These are phyloP conservation scores for Ceuthmochares aereus DNA, from an alignment of 2,113 vertebrate genomes.

Conservation along the genomic window DNA sequence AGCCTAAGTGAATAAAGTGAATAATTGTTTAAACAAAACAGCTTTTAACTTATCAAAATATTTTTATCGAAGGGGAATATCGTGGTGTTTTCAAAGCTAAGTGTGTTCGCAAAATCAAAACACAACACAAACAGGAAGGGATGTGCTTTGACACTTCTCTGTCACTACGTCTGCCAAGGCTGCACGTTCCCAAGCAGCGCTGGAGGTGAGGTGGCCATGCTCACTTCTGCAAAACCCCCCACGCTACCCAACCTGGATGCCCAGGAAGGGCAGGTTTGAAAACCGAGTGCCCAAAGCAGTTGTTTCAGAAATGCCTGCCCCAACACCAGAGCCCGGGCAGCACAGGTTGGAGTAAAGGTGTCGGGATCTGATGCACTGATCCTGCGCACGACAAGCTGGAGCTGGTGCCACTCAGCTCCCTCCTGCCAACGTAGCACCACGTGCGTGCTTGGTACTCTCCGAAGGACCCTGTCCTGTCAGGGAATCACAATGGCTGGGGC, in stretches of 20 bases:
- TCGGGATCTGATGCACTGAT: background rate
- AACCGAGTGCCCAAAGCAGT: background rate
- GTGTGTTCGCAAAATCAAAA: background rate
- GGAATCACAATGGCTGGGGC: background rate
- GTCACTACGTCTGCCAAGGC: background rate
- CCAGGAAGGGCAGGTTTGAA: background rate
- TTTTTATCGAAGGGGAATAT: background rate
- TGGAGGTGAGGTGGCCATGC: background rate
- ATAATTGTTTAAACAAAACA: background rate
- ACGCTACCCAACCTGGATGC: background rate
- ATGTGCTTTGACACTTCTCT: background rate
- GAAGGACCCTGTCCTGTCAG: background rate
- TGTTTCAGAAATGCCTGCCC: background rate
- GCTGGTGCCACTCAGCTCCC: accelerated
- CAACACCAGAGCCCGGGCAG: no score
- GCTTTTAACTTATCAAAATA: background rate
- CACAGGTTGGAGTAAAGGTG: background rate
- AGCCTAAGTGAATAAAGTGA: background rate
- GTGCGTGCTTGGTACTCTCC: accelerated
- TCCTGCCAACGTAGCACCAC: accelerated
- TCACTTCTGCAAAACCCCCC: background rate
- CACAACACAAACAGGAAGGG: background rate
- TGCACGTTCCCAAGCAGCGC: accelerated
- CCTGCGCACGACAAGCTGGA: background rate
- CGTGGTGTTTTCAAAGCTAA: background rate